Evolutionary conservation across 2,113 vertebrate species (phyloP).

Genomic region (cattle (Bos taurus)): ARS-UCD2.0 NC_037338.1:17895501-17896000

Average conservation of each 20-base stretch:
- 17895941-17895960: background rate
- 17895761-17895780: background rate
- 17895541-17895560: background rate
- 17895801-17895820: background rate
- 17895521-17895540: background rate
- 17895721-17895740: background rate
- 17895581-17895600: background rate
- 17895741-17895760: background rate
- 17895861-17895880: background rate
- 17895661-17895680: background rate
- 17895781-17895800: background rate
- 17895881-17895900: background rate
- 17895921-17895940: background rate
- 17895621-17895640: background rate
- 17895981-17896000: background rate
- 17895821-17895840: background rate
- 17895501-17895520: background rate
- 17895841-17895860: background rate
- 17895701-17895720: background rate
- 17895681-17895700: background rate
- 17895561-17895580: background rate
- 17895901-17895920: background rate
- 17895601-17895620: background rate
- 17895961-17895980: background rate
- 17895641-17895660: background rate